Evolutionary conservation across 2,888 invertebrate genomes (phyloP), one percentile per base, ranked within the genome.

Genomic region (Harpalus rubripes): DNA sequence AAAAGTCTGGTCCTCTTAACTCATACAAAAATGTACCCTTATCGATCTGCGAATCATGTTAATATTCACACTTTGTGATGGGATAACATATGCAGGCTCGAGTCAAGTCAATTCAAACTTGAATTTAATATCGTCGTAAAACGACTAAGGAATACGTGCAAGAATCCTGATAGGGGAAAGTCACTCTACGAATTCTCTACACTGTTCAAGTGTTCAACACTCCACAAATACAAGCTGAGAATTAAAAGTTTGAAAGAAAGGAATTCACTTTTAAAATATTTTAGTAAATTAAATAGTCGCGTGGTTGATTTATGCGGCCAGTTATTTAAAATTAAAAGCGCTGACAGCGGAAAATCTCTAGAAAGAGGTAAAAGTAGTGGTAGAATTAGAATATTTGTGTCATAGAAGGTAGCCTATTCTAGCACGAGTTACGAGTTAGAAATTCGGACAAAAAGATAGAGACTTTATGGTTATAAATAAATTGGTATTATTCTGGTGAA

Each of bases 91-190:
- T 78, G 59, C 78, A 74, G 74, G 26, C 74, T 39, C 16, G 41
- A 41, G 72, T 72, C 72, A 74, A 74, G 74, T 74, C 78, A 78
- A 58, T 78, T 56, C 78, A 78, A 78, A 78, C 22, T 58, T 78
- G 58, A 78, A 78, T 78, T 78, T 78, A 78, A 78, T 78, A 78
- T 56, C 78, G 56, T 59, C 56, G 78, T 78, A 78, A 59, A 78
- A 58, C 78, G 78, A 78, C 78, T 78, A 26, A 22, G 16, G 18
- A 12, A 44, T 52, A 74, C 74, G 74, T 74, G 74, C 74, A 7
- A 10, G 44, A 44, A 74, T 74, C 18, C 44, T 12, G 52, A 52
- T 52, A 74, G 74, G 39, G 68, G 68, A 68, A 32, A 68, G 68
- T 39, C 32, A 39, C 6, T 26, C 6, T n/a, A 7, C 12, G 68